These are phyloP conservation scores for Lepus europaeus DNA, from an alignment of 2,113 vertebrate genomes.

Conservation along the genomic window DNA sequence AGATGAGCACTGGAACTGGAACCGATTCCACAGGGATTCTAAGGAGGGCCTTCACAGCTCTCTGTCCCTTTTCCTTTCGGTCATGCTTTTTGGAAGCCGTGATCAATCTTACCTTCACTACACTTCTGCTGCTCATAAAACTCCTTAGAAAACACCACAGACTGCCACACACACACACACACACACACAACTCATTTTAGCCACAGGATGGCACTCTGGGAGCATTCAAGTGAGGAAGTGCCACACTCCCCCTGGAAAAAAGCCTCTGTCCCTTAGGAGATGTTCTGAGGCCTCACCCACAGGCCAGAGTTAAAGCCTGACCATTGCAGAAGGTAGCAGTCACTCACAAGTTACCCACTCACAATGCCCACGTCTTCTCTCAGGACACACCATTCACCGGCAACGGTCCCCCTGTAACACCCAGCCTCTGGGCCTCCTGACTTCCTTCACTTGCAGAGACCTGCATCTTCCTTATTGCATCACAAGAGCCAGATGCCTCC, in stretches of 20 bases:
- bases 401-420: neutral
- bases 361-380: neutral
- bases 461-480: neutral
- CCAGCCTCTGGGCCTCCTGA: neutral
- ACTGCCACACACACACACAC: constrained; percentile 24
- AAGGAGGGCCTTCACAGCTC: neutral
- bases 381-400: neutral
- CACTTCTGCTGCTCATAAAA: constrained; percentile 19
- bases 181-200: constrained; percentile 65
- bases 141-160: constrained; percentile 28
- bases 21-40: neutral
- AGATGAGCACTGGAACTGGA: constrained; percentile 46
- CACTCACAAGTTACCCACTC: neutral
- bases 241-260: constrained; percentile 32
- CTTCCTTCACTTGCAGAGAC: neutral
- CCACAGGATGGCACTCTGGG: constrained; percentile 85
- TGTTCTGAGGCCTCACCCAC: neutral
- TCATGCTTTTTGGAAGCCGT: neutral
- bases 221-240: constrained; percentile 53
- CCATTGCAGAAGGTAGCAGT: neutral
- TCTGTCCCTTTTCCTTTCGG: neutral
- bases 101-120: constrained; percentile 30
- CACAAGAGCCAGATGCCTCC: neutral
- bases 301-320: neutral
- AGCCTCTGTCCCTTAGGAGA: constrained; percentile 56